Evolutionary conservation across 2,888 invertebrate species (phyloP), one percentile per base, ranked within the genome.

Genomic region (Lepeophtheirus nordmannii): DNA sequence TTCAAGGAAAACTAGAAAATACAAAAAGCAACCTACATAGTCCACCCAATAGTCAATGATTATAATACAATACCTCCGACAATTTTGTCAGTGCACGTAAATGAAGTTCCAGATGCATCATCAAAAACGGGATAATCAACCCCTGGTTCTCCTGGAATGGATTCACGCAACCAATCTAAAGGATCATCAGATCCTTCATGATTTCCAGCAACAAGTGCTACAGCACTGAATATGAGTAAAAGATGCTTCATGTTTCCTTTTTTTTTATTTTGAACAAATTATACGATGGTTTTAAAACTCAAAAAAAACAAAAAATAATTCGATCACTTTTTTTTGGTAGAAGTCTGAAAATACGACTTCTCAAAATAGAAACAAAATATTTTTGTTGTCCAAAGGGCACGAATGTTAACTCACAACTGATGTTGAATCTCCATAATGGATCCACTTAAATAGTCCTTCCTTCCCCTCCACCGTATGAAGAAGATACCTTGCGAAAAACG

Each of bases 71-170:
- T 46, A 60, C 39, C 30, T 60, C 30, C 30, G 17, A 37, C 30
- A 37, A 60, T n/a, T 38, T 23, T 60, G 60, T 60, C 37, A 23
- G 14, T 17, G 14, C 17, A 30, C 22, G 20, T 11, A 1, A 70
- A 70, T 12, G 68, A 65, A 1, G 71, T 70, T n/a, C 69, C 67
- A 12, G 74, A 74, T 60, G 53, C 53, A 5, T 14, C 17, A 17
- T 78, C 77, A 39, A 81, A 79, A 22, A 81, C 80, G 0, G 83
- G 83, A 72, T 84, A 85, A 74, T 84, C 84, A 58, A 76, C 75
- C n/a, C 82, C 83, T 0, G 84, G 84, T 71, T 83, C 81, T 1
- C 70, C 70, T 9, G 83, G 84, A 60, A 84, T 82, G 17, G 82
- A 80, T 62, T 80, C 78, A 66, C 82, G 76, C 69, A 83, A 81